Percentiles rank a stretch among this genome's conserved stretches.
phyloP scores from a whole-genome alignment of 2,888 invertebrate species.

The Caenorhabditis macrosperma region DNA sequence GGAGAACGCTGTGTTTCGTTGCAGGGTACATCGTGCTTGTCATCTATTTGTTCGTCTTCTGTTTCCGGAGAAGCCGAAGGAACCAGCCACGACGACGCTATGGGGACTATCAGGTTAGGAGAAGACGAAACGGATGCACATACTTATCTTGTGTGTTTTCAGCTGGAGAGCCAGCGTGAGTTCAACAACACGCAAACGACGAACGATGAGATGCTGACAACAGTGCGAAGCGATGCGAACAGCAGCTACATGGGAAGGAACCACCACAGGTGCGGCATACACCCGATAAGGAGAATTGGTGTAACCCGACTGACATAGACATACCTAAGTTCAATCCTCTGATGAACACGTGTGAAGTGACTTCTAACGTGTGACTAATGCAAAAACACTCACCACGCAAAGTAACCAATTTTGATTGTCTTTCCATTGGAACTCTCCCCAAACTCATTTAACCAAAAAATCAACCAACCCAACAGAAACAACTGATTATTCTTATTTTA shows the following conservation, averaged over 20 bases:
- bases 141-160: constrained; percentile 6
- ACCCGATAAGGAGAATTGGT: too few species aligned
- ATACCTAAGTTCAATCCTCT: constrained; percentile 15
- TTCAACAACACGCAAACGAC: constrained; percentile 60
- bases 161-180: constrained; percentile 63
- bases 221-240: constrained; percentile 59
- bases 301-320: background rate
- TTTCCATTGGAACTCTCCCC: background rate
- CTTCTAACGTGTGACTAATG: constrained; percentile 42
- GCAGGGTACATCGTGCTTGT: constrained; percentile 74
- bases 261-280: constrained; percentile 66
- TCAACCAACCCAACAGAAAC: background rate
- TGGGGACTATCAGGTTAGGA: constrained; percentile 74
- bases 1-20: constrained; percentile 1
- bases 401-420: background rate
- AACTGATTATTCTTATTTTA: constrained; percentile 37
- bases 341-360: constrained; percentile 56
- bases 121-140: background rate
- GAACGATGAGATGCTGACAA: constrained; percentile 60
- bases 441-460: constrained; percentile 5
- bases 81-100: constrained; percentile 66
- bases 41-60: constrained; percentile 69
- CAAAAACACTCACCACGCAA: constrained; percentile 14
- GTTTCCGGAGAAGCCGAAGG: constrained; percentile 70
- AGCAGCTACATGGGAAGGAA: constrained; percentile 66